Conservation (phyloP, 2,113 vertebrate genomes). For the Corapipo altera region DNA sequence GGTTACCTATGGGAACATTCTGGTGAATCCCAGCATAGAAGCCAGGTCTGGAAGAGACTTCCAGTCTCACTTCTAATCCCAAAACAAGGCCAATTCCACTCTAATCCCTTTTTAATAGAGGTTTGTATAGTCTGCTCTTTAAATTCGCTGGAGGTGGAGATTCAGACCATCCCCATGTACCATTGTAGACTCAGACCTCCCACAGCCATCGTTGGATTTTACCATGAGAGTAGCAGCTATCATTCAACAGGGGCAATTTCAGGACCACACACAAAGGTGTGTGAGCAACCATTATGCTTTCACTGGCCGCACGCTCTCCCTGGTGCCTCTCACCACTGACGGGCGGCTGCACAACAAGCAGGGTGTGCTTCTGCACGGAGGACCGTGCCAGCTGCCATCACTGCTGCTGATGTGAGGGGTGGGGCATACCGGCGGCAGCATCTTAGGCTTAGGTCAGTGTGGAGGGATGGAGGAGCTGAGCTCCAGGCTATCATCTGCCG, state of each 20-base stretch:
- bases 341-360: rapidly evolving
- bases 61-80: background rate
- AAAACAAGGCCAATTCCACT: background rate
- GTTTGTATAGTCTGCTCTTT: background rate
- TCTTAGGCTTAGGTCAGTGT: background rate
- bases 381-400: rapidly evolving
- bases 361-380: rapidly evolving
- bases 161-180: background rate
- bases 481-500: background rate
- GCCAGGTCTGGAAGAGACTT: background rate
- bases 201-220: rapidly evolving
- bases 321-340: rapidly evolving
- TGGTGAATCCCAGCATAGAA: background rate
- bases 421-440: background rate
- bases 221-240: background rate
- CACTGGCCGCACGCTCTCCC: rapidly evolving
- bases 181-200: background rate
- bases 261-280: background rate
- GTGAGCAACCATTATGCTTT: background rate
- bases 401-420: background rate
- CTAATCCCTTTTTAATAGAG: background rate
- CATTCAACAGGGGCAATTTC: background rate
- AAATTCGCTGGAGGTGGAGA: background rate
- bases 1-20: background rate
- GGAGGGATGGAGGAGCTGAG: background rate